A percentile compares a stretch with the other conserved stretches of the same genome.
Conservation (phyloP, 2,113 vertebrate genomes). For the Andinoacara biseriatus region DNA sequence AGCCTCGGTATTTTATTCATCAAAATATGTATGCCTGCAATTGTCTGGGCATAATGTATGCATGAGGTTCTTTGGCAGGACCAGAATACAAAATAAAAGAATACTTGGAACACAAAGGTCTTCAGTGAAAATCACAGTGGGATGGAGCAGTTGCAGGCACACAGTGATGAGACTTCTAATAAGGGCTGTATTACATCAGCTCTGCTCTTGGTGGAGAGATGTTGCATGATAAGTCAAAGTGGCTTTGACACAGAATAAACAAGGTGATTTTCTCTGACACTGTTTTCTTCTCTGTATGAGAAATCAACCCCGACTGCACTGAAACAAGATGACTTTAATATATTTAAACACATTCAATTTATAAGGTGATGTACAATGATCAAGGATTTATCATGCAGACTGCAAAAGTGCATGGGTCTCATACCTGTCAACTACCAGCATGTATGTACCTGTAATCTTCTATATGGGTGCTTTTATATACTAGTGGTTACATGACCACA, state of each 20-base stretch:
- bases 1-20: conserved; percentile 16
- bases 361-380: conserved; percentile 9
- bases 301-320: conserved; percentile 18
- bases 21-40: conserved; percentile 21
- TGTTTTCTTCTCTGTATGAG: conserved; percentile 18
- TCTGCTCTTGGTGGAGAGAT: conserved; percentile 27
- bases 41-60: conserved; percentile 35
- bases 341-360: conserved; percentile 22
- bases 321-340: conserved; percentile 5
- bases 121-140: conserved; percentile 39
- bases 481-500: neutral
- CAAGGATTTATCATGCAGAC: neutral
- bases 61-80: conserved; percentile 23
- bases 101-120: conserved; percentile 35
- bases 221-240: conserved; percentile 43
- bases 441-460: neutral
- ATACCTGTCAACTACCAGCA: neutral
- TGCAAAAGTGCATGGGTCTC: neutral
- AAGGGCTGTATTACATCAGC: conserved; percentile 33
- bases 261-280: conserved; percentile 29
- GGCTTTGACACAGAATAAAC: conserved; percentile 52
- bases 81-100: conserved; percentile 41
- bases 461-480: neutral
- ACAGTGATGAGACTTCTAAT: conserved; percentile 55
- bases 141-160: conserved; percentile 27